Evolutionary conservation across 2,888 invertebrate species (phyloP), one percentile per base, ranked within the genome.

Genomic region (Limnephilus auricula): DNA sequence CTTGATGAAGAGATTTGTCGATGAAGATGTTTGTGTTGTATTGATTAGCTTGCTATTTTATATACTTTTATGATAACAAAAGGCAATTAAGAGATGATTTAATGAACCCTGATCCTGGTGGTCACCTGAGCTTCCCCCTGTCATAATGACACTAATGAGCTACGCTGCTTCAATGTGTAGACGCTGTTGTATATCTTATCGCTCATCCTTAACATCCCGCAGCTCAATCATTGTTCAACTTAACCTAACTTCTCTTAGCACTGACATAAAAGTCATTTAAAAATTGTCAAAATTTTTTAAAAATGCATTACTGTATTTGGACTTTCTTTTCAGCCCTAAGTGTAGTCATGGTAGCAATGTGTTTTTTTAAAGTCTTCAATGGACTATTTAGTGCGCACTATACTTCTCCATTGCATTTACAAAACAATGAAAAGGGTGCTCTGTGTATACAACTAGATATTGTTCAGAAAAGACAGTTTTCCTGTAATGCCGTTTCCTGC

Each of bases 341-440:
- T 9, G 65, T 25, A 25, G 65, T 65, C n/a, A n/a, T 65, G 65
- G 65, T 25, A 65, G 65, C 65, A 25, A 65, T 65, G 65, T 65
- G 25, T 65, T 65, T 65, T 50, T 18, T 18, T 18, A 6, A 65
- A 25, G 5, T 2, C 37, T 37, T 84, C 9, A 25, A 85, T 45
- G 85, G 85, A 85, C 12, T 85, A 37, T 37, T 85, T 18, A 87
- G 15, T 85, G 30, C 32, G 87, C 87, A 87, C 87, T 89, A 65
- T 89, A 79, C 89, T 37, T 89, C 89, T 79, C 89, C 79, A 45
- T 37, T n/a, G 79, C 89, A 89, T 89, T 79, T 37, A 89, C 37
- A 79, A 37, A 30, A 89, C 89, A 89, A 89, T 89, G 79, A 89
- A 89, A 89, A 37, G 89, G 89, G 79, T 25, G 79, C 79, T 79